phyloP scores from a whole-genome alignment of 1,140 invertebrate species.

The Periplaneta americana region DNA sequence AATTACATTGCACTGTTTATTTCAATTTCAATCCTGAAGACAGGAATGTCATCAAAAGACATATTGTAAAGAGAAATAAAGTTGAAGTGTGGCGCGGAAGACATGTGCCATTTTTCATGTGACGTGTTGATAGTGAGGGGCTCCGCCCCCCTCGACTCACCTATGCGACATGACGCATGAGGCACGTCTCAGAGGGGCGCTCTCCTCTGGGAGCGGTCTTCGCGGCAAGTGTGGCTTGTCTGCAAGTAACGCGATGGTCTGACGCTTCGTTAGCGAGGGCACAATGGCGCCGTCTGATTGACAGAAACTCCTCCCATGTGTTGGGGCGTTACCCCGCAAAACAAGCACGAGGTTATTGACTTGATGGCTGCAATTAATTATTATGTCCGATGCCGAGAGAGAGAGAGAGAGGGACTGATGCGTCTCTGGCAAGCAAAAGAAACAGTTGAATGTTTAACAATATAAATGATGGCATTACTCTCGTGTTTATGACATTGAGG shows the following conservation, averaged over 20 bases:
- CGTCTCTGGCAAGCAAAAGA: not conserved
- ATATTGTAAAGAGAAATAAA: too few species aligned
- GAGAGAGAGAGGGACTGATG: not conserved
- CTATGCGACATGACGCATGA: not conserved
- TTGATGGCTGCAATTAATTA: constrained; percentile 11
- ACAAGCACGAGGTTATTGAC: constrained; percentile 7
- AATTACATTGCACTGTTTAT: too few species aligned
- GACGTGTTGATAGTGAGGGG: not conserved
- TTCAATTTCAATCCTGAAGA: too few species aligned
- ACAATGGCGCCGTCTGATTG: constrained; percentile 3
- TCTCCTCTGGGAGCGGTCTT: not conserved
- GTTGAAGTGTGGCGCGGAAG: too few species aligned
- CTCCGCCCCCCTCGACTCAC: not conserved
- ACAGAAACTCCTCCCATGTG: constrained; percentile 6
- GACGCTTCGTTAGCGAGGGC: not conserved
- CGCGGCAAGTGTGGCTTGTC: not conserved
- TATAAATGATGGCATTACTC: not conserved
- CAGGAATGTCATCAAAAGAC: too few species aligned
- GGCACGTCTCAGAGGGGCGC: not conserved
- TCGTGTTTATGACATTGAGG: not conserved
- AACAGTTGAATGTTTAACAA: not conserved
- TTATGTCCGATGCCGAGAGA: not conserved
- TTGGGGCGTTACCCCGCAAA: constrained; percentile 1
- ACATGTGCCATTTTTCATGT: not conserved
- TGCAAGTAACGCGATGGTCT: not conserved